A percentile compares a stretch with the other conserved stretches of the same genome.
These are phyloP conservation scores for Hirtodrosophila confusa DNA, from an alignment of 2,888 invertebrate species.

Conservation along the genomic window DNA sequence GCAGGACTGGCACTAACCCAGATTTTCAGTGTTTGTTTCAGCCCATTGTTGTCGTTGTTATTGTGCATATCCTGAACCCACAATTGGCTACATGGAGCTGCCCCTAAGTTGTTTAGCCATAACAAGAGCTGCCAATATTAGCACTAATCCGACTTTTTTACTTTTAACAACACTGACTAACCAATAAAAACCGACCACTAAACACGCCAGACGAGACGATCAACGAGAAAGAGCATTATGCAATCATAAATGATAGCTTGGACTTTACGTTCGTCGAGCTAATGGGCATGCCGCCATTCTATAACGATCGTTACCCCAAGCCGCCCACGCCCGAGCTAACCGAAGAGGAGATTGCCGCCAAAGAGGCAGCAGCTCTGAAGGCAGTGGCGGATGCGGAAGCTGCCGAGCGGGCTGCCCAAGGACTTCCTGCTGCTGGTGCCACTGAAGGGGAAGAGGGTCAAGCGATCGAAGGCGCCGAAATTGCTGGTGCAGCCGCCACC, in stretches of 20 bases:
- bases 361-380: slow-evolving; percentile 64
- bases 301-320: slow-evolving; percentile 84
- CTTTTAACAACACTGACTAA: slow-evolving; percentile 48
- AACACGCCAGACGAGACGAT: slow-evolving; percentile 90
- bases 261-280: slow-evolving; percentile 96
- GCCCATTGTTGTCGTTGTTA: slow-evolving; percentile 24
- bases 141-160: slow-evolving; percentile 58
- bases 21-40: slow-evolving; percentile 11
- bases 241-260: slow-evolving; percentile 96
- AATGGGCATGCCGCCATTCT: slow-evolving; percentile 86
- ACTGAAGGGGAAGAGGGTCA: slow-evolving; percentile 66
- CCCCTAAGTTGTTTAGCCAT: slow-evolving; percentile 38
- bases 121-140: slow-evolving; percentile 32
- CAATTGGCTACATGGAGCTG: slow-evolving; percentile 37
- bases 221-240: slow-evolving; percentile 95
- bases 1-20: slow-evolving; percentile 2
- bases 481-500: slow-evolving; percentile 27
- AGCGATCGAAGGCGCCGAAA: slow-evolving; percentile 36
- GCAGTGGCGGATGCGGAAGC: slow-evolving; percentile 54
- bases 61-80: slow-evolving; percentile 26
- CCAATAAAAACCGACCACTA: slow-evolving; percentile 25
- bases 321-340: slow-evolving; percentile 84
- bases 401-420: slow-evolving; percentile 39
- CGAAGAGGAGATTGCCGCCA: slow-evolving; percentile 82
- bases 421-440: slow-evolving; percentile 38